Percentiles rank a stretch among this genome's conserved stretches.
Evolutionary conservation across 1,140 invertebrate species (phyloP).

Genomic region (Drosophila subpulchrella): DNA sequence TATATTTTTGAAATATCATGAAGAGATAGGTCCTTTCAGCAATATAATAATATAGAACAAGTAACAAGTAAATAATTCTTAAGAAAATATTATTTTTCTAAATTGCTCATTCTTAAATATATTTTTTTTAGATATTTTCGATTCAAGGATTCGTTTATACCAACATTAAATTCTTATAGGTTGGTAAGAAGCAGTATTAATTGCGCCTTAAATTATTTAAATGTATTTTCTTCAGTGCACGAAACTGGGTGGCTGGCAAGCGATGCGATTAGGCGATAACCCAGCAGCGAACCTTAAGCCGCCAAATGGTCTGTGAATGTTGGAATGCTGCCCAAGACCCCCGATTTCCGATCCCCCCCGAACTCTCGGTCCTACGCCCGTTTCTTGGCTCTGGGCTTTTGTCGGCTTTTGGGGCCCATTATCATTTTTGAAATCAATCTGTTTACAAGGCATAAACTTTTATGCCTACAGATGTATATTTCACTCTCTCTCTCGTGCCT

Average conservation of each 20-base stretch:
- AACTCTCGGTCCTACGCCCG: neutral
- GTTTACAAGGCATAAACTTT: slow-evolving; percentile 71
- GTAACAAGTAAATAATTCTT: no score
- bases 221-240: slow-evolving; percentile 8
- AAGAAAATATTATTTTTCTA: no score
- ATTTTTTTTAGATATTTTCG: no score
- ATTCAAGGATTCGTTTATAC: no score
- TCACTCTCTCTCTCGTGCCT: slow-evolving; percentile 31
- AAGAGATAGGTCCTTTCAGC: no score
- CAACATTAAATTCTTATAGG: neutral
- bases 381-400: slow-evolving; percentile 59
- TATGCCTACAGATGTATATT: slow-evolving; percentile 39
- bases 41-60: no score
- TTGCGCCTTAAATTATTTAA: neutral
- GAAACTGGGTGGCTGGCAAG: slow-evolving; percentile 48
- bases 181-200: no score
- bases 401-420: slow-evolving; percentile 72
- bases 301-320: slow-evolving; percentile 81
- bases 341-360: neutral
- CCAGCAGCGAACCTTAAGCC: slow-evolving; percentile 78
- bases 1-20: no score
- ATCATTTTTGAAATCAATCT: slow-evolving; percentile 82
- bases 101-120: no score
- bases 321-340: slow-evolving; percentile 54
- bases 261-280: slow-evolving; percentile 82